Evolutionary conservation across 2,113 vertebrate genomes (phyloP).

Genomic region (Paracanthobrama guichenoti): DNA sequence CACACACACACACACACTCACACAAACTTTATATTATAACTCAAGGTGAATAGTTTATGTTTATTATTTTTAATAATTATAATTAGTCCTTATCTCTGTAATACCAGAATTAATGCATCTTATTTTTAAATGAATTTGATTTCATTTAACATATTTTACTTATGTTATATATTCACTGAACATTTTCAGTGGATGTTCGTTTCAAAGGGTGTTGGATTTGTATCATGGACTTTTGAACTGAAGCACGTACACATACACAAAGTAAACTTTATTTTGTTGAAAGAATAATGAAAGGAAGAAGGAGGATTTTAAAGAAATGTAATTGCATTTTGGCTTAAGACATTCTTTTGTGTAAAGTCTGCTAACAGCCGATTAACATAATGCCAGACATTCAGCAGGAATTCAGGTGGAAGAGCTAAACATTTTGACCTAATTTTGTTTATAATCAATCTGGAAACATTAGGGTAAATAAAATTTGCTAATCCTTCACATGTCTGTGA

Average conservation of each 20-base stretch:
- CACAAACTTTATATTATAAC: no score
- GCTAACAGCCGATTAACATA: conserved; percentile 29
- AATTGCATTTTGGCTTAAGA: conserved; percentile 36
- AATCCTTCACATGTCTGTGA: conserved; percentile 39
- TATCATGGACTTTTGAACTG: conserved; percentile 14
- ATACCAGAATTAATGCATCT: background rate
- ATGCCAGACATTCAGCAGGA: background rate
- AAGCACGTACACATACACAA: background rate
- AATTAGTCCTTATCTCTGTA: background rate
- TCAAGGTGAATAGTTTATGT: no score
- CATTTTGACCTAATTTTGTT: conserved; percentile 47
- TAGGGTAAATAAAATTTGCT: conserved; percentile 43
- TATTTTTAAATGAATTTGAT: background rate
- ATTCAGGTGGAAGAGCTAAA: conserved; percentile 40
- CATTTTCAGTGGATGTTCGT: background rate
- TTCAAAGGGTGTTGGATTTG: background rate
- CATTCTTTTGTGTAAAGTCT: background rate
- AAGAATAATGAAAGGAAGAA: conserved; percentile 20
- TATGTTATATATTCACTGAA: background rate
- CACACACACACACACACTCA: no score
- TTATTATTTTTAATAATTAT: no score
- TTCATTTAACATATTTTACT: background rate
- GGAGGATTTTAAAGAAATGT: conserved; percentile 27
- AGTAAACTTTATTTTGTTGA: conserved; percentile 10
- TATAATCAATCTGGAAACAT: conserved; percentile 49